Base-by-base conservation (phyloP, 2,888 invertebrate genomes). In the Chydorus sphaericus region DNA sequence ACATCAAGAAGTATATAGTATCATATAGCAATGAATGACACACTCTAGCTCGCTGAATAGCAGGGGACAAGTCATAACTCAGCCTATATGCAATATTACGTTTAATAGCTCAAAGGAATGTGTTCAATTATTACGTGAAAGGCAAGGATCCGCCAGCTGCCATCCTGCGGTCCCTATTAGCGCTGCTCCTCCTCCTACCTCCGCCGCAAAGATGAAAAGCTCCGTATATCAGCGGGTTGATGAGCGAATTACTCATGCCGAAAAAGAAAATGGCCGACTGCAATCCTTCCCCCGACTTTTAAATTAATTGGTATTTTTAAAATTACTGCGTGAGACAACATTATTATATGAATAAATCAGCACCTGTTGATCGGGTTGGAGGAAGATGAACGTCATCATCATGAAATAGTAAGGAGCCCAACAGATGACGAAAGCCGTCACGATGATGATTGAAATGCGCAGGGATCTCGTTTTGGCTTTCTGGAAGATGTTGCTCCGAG, bases 161-260 rank as follows among this genome's bases (percentile, higher is more conserved):
- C n/a, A n/a, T n/a, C n/a, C n/a, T n/a, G n/a, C n/a, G n/a, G n/a
- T n/a, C n/a, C n/a, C n/a, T n/a, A n/a, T n/a, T n/a, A n/a, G n/a
- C n/a, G n/a, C n/a, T n/a, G n/a, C n/a, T n/a, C n/a, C n/a, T n/a
- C n/a, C n/a, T n/a, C n/a, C n/a, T n/a, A n/a, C n/a, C n/a, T n/a
- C n/a, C n/a, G n/a, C n/a, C n/a, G n/a, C 85, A 84, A 60, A 87
- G 73, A 69, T 88, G 87, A 70, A 89, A 89, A n/a, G 86, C 86
- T 31, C 88, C 88, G 64, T 89, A 88, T 63, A 89, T 88, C 52
- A 88, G 74, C 1, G 88, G 88, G 69, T 89, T 89, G 62, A 88
- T 80, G 65, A 87, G 75, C 68, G 86, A 85, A 71, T 87, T 88
- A 55, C 84, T 84, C 82, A 86, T 84, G 4, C 88, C 88, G 64